Evolutionary conservation across 2,888 invertebrate genomes (phyloP).

Genomic region (Campoplex capitator): DNA sequence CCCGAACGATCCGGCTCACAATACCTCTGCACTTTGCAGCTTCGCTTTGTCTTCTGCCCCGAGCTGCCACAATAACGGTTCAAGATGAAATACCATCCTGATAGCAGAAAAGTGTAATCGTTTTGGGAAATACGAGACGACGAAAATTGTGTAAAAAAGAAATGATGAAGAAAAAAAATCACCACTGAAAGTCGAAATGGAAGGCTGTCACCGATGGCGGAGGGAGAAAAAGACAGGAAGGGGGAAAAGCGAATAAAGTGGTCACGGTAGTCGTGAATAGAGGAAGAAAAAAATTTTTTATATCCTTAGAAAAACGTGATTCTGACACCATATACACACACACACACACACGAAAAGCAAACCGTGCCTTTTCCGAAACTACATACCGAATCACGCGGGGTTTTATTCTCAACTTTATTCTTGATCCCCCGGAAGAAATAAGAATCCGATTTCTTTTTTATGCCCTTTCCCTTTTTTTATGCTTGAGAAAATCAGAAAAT

Average conservation of each 20-base stretch:
- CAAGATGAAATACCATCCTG: constrained; percentile 50
- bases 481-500: not conserved
- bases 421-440: not conserved
- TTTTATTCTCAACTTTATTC: not conserved
- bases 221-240: not conserved
- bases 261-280: constrained; percentile 19
- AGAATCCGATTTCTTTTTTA: not conserved
- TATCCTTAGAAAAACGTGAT: constrained; percentile 43
- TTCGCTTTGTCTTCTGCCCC: not conserved
- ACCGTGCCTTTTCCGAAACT: not conserved
- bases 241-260: constrained; percentile 26
- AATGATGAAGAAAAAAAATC: too few species aligned
- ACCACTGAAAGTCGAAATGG: constrained; percentile 35
- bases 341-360: not conserved
- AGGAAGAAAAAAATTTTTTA: constrained; percentile 8
- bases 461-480: not conserved
- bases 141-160: constrained; percentile 2
- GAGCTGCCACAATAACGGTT: constrained; percentile 12
- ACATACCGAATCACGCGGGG: not conserved
- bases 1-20: not conserved
- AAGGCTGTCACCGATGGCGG: constrained; percentile 25
- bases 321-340: constrained; percentile 14
- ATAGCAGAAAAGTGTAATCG: constrained; percentile 14
- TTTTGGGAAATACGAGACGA: constrained; percentile 20
- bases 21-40: not conserved